Evolutionary conservation across 53 echinoderm and acorn worm genomes (phyloP).

Genomic region (Zoroaster sp.): DNA sequence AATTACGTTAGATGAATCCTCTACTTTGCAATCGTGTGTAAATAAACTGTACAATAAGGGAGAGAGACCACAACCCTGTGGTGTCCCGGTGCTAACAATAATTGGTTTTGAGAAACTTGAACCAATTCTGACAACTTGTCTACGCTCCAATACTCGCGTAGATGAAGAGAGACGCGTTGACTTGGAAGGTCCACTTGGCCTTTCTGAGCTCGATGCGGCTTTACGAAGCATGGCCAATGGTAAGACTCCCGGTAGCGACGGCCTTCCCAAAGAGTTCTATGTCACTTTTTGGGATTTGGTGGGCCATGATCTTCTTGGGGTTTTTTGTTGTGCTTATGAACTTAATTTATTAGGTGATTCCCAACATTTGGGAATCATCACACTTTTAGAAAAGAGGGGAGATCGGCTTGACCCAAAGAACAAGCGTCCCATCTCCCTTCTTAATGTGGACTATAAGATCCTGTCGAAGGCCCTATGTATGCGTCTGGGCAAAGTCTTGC

Average conservation of each 20-base stretch:
- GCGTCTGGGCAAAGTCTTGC: constrained; percentile 19
- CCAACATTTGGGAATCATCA: constrained; percentile 41
- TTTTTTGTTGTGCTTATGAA: background rate
- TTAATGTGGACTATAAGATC: constrained; percentile 52
- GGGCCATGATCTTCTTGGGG: background rate
- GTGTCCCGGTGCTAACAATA: no score
- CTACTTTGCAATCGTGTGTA: no score
- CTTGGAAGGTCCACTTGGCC: background rate
- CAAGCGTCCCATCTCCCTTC: constrained; percentile 56
- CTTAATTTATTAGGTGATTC: background rate
- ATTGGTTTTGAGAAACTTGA: no score
- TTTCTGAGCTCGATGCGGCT: background rate
- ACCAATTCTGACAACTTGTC: no score
- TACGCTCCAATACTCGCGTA: background rate
- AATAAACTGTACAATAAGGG: no score
- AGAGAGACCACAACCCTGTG: no score
- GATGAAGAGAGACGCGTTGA: background rate
- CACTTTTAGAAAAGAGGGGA: constrained; percentile 33
- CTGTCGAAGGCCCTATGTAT: constrained; percentile 43
- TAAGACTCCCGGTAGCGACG: constrained; percentile 55
- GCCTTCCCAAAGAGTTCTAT: constrained; percentile 58
- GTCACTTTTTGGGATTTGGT: constrained; percentile 42
- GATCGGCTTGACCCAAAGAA: background rate
- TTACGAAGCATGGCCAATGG: background rate
- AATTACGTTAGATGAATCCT: no score